Base-by-base conservation (phyloP, 2,113 vertebrate genomes). In the Sula dactylatra region DNA sequence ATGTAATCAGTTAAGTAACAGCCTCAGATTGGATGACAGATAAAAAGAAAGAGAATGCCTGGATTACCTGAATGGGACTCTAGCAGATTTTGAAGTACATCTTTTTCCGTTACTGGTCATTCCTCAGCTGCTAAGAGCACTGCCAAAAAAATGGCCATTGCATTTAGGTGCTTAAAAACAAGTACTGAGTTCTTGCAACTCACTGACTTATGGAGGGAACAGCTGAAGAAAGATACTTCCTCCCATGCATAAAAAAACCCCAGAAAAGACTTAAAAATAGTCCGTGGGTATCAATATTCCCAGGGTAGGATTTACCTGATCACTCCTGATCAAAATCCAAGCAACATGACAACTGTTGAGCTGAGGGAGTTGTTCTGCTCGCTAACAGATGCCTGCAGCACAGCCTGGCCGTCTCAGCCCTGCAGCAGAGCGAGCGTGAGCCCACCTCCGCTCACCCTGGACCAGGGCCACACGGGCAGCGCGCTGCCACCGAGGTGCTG, bases 381-480 rank as follows among this genome's bases (percentile, higher is more conserved):
- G n/a, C 52, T 14, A 10, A 5, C 4, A 27, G 73, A 4, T 5
- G 25, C 64, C 65, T 18, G 44, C 7, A 7, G 84, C 47, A 13
- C 16, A 25, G 27, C 29, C 14, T 4, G 20, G 64, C 62, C 9
- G 59, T 2, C 76, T 19, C 21, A 6, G 58, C 16, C 16, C 17
- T 18, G 24, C 22, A 11, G n/a, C 1, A 6, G 14, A 31, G 61
- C 0, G 8, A 25, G 59, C 7, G 2, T 1, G 38, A n/a, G 18
- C 26, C n/a, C n/a, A 11, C 10, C 71, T 64, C 59, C 54, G 27
- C 32, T 38, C 3, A 2, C 40, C 58, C 2, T 0, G 2, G 24
- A 17, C 10, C 10, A 3, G 49, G 38, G n/a, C n/a, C 42, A 7
- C 16, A 6, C 2, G 5, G 18, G 55, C 64, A n/a, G 42, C 4